Evolutionary conservation across 2,888 invertebrate genomes (phyloP).

Genomic region (Smittia aterrima): DNA sequence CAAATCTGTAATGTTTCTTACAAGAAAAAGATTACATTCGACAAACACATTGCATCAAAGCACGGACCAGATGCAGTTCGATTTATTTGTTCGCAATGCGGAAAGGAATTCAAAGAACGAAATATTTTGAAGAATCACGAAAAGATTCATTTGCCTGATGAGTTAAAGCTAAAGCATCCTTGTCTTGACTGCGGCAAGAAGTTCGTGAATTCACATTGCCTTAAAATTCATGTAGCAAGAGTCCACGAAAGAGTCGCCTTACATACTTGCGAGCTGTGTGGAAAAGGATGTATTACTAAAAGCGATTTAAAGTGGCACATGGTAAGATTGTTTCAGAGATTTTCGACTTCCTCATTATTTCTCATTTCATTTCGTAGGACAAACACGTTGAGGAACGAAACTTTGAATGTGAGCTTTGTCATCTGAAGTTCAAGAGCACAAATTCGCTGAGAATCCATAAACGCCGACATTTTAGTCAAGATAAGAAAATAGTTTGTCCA

Average conservation of each 20-base stretch:
- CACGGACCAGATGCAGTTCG: conserved; percentile 15
- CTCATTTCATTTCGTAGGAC: too few relatives aligned
- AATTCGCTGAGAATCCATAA: conserved; percentile 22
- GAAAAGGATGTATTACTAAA: conserved; percentile 20
- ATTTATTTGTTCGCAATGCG: conserved; percentile 20
- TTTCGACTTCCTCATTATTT: neutral
- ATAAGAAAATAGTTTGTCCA: neutral
- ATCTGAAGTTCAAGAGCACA: conserved; percentile 27
- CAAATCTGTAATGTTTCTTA: conserved; percentile 1
- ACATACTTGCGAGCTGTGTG: conserved; percentile 19
- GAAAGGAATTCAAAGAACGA: conserved; percentile 27
- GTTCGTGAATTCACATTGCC: conserved; percentile 32
- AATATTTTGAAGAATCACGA: conserved; percentile 44
- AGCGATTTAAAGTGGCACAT: conserved; percentile 27
- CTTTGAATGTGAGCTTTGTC: conserved; percentile 24
- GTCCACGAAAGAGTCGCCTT: conserved; percentile 17
- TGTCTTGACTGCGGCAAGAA: conserved; percentile 50
- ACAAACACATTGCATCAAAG: conserved; percentile 12
- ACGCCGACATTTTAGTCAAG: conserved; percentile 1
- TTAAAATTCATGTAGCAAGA: conserved; percentile 30
- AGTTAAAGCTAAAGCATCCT: conserved; percentile 45
- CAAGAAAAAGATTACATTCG: neutral
- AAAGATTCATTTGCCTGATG: conserved; percentile 46
- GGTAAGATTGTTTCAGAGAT: neutral
- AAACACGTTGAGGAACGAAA: conserved; percentile 24